Base-by-base conservation (phyloP, 2,888 invertebrate genomes). In the Azorinus chamasolen region DNA sequence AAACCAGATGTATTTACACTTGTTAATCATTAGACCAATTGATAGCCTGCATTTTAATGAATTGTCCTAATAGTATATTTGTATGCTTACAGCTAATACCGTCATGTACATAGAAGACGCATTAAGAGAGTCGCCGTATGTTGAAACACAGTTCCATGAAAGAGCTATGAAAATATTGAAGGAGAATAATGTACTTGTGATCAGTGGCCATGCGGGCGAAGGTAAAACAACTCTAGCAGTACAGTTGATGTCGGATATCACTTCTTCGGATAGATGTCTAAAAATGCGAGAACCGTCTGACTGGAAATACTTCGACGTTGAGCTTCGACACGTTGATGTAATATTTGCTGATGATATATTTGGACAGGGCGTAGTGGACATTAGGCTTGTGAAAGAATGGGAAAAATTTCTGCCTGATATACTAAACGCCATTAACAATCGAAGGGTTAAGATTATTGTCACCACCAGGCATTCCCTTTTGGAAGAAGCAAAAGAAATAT, bases 281-380 rank as follows among this genome's bases (percentile, higher is more conserved):
- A 61, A 62, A 14, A 39, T 78, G 10, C 24, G 27, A 0, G 16
- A 51, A 16, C 73, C 78, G 16, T 24, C 43, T 27, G 69, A 78
- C 22, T 78, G 78, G 78, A 55, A 64, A n/a, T 24, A 45, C 27
- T 43, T 79, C 22, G 73, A 79, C 53, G 46, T 69, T 24, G 48
- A 63, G 1, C 8, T 32, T 18, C n/a, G n/a, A n/a, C n/a, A n/a
- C n/a, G 43, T 62, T 18, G 51, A 58, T 25, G 54, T 43, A 0
- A 59, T 77, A 55, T 48, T 77, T 10, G 68, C 72, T 37, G 77
- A 77, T 43, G 77, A 77, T 43, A 72, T 77, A 8, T 79, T 79
- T 55, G 78, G 78, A 20, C 45, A 46, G 14, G 64, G 73, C n/a
- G 73, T 65, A n/a, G 37, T 77, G 20, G 59, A 72, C 39, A 64